Evolutionary conservation across 2,888 invertebrate species (phyloP).

Genomic region (Drosophila kanekoi): DNA sequence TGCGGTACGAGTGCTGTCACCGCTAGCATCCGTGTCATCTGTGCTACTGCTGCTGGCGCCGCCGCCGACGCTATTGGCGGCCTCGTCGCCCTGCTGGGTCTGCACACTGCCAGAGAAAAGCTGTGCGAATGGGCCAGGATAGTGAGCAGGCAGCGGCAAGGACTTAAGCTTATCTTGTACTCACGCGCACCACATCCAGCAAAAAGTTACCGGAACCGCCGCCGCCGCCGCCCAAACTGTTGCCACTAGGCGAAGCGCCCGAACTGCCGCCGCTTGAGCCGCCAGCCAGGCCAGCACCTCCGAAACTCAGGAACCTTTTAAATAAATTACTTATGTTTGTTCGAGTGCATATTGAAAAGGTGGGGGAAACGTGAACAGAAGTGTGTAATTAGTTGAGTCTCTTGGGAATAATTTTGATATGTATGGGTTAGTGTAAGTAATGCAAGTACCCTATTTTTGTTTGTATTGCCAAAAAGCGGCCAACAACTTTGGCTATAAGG

Average conservation of each 20-base stretch:
- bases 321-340: conserved; percentile 78
- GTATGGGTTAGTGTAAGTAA: conserved; percentile 21
- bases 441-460: background rate
- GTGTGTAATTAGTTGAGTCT: conserved; percentile 60
- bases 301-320: conserved; percentile 84
- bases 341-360: conserved; percentile 16
- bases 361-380: conserved; percentile 31
- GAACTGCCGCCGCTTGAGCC: conserved; percentile 71
- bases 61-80: conserved; percentile 85
- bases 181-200: conserved; percentile 95
- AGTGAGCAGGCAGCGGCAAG: background rate
- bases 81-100: conserved; percentile 87
- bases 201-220: conserved; percentile 95
- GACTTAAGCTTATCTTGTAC: conserved; percentile 77
- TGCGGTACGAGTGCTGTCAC: conserved; percentile 86
- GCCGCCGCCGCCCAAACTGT: conserved; percentile 88
- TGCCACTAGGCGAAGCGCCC: conserved; percentile 85
- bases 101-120: conserved; percentile 92
- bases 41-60: conserved; percentile 79
- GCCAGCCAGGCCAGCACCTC: conserved; percentile 85
- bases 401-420: conserved; percentile 21
- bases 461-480: no score
- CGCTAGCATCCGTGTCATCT: conserved; percentile 86
- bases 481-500: no score
- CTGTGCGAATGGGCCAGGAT: conserved; percentile 85